Percentiles rank a stretch among this genome's conserved stretches.
phyloP scores from a whole-genome alignment of 2,888 invertebrate species.

The Pyrrhia umbra region DNA sequence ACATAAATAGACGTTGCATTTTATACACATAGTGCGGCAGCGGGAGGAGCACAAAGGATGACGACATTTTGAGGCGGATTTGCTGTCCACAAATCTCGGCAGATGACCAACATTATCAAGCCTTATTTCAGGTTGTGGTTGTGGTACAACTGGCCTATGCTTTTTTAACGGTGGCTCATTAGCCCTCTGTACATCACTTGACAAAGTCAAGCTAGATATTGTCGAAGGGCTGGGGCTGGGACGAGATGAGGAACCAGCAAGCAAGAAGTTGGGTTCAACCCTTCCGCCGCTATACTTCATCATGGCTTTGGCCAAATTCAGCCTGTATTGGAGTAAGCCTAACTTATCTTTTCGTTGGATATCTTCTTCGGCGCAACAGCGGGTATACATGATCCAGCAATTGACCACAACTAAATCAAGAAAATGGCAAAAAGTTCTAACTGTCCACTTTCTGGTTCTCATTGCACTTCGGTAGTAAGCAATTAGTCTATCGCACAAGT shows the following conservation, averaged over 20 bases:
- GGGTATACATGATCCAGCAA: slow-evolving; percentile 56
- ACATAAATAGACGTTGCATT: slow-evolving; percentile 40
- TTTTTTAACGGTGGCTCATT: slow-evolving; percentile 36
- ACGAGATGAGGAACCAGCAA: slow-evolving; percentile 2
- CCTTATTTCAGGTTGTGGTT: slow-evolving; percentile 35
- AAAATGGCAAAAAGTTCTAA: slow-evolving; percentile 64
- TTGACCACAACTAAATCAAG: slow-evolving; percentile 57
- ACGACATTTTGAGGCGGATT: slow-evolving; percentile 50
- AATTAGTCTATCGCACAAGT: slow-evolving; percentile 58
- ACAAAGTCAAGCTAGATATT: slow-evolving; percentile 16
- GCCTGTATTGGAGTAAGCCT: slow-evolving; percentile 53
- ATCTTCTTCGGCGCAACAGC: slow-evolving; percentile 54
- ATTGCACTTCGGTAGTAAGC: slow-evolving; percentile 63
- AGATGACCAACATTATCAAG: slow-evolving; percentile 52
- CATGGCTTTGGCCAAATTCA: slow-evolving; percentile 47
- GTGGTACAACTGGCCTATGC: slow-evolving; percentile 41
- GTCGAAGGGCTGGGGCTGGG: slow-evolving; percentile 24
- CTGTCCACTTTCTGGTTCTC: slow-evolving; percentile 67
- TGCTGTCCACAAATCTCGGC: slow-evolving; percentile 43
- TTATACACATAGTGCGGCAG: slow-evolving; percentile 48
- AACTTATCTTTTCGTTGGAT: slow-evolving; percentile 46
- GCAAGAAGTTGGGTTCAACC: slow-evolving; percentile 11
- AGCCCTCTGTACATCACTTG: neutral
- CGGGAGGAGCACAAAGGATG: slow-evolving; percentile 41
- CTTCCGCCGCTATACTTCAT: slow-evolving; percentile 29